These are phyloP conservation scores for Gadus chalcogrammus DNA, from an alignment of 2,113 vertebrate species.

Conservation along the genomic window DNA sequence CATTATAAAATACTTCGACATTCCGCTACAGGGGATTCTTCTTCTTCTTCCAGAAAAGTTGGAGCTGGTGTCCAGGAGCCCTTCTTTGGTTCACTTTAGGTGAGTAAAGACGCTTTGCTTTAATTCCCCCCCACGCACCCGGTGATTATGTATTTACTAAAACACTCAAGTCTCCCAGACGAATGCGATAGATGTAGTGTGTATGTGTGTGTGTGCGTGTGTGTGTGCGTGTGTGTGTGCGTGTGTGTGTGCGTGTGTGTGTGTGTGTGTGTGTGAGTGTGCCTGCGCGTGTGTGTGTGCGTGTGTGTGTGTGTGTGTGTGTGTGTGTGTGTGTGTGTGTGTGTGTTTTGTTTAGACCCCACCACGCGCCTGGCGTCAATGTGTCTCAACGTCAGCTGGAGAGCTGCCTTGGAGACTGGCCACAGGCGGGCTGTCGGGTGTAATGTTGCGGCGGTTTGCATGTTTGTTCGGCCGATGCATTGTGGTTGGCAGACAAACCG, in stretches of 20 bases:
- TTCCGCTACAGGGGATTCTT: not conserved
- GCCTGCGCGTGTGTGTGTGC: not conserved
- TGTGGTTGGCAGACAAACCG: too few species aligned
- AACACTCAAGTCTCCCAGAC: too few species aligned
- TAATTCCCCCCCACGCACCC: not conserved
- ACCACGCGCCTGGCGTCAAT: constrained; percentile 59
- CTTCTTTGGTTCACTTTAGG: constrained; percentile 54
- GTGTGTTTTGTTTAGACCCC: not conserved
- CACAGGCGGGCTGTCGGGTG: constrained; percentile 47
- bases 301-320: not conserved
- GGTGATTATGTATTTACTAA: not conserved
- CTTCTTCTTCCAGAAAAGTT: constrained; percentile 27
- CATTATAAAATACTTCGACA: not conserved
- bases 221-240: constrained; percentile 9
- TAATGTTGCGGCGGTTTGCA: constrained; percentile 40
- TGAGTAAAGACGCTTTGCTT: constrained; percentile 46
- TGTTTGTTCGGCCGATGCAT: constrained; percentile 25
- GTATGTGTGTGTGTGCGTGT: not conserved
- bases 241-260: constrained; percentile 5
- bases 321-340: constrained; percentile 13
- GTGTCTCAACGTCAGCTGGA: constrained; percentile 59
- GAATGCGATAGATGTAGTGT: too few species aligned
- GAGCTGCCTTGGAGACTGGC: constrained; percentile 51
- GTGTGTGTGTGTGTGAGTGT: not conserved
- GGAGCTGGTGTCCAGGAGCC: constrained; percentile 26